Conservation (phyloP, 1,140 invertebrate species). For the Drosophila bocki region DNA sequence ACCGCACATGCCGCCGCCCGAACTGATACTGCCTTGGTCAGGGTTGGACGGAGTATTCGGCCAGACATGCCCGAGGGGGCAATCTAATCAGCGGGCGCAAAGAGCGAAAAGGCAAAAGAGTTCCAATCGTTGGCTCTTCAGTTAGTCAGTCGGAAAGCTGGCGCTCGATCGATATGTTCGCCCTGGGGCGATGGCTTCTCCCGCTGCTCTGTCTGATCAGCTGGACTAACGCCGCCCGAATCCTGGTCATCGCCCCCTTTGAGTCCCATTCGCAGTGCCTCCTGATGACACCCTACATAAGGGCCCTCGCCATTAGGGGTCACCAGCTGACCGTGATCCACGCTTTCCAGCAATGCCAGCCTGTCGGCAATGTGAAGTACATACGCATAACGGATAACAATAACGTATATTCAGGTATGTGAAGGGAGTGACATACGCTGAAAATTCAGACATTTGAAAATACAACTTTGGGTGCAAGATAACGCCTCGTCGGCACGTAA, state of each 20-base stretch:
- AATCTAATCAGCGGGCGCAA: conserved; percentile 29
- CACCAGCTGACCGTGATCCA: conserved; percentile 66
- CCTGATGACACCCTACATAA: conserved; percentile 45
- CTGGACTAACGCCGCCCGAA: neutral
- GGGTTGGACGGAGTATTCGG: neutral
- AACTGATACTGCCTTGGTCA: conserved; percentile 18
- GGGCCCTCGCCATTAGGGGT: conserved; percentile 41
- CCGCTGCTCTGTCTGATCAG: conserved; percentile 1
- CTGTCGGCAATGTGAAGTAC: conserved; percentile 4
- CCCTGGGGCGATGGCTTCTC: neutral
- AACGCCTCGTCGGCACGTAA: neutral
- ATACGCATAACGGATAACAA: conserved; percentile 37
- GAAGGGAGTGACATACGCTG: too few species aligned
- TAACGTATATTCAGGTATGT: conserved; percentile 24
- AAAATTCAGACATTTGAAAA: neutral
- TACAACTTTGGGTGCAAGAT: neutral
- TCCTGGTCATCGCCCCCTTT: conserved; percentile 52
- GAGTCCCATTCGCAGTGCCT: conserved; percentile 48
- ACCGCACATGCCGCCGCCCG: conserved; percentile 51
- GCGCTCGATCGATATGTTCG: conserved; percentile 17
- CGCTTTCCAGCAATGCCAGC: conserved; percentile 27
- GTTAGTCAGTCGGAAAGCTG: neutral
- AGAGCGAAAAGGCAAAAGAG: conserved; percentile 8
- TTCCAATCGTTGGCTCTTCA: conserved; percentile 6
- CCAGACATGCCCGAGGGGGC: neutral